A percentile compares a stretch with the other conserved stretches of the same genome.
Evolutionary conservation across 2,797 vertebrate genomes (phyloP).

Genomic region (Tympanoctomys barrerae): DNA sequence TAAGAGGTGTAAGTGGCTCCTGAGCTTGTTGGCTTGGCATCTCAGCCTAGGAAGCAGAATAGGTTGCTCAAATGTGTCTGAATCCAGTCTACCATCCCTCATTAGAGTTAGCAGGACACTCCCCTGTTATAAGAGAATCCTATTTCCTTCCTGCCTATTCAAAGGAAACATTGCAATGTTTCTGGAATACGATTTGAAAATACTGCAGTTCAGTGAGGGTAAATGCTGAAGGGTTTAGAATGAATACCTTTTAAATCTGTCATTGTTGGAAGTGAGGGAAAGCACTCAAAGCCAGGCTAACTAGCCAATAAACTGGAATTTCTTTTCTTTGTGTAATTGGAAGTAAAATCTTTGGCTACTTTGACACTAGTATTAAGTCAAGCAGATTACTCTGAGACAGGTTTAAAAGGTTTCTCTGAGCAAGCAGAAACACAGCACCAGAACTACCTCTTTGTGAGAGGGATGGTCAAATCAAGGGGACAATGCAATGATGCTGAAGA

Average conservation of each 20-base stretch:
- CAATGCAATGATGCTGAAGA: not conserved
- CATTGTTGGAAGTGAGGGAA: not conserved
- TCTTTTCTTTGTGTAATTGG: not conserved
- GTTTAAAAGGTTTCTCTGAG: not conserved
- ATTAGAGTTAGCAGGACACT: not conserved
- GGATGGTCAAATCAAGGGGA: not conserved
- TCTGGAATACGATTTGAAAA: not conserved
- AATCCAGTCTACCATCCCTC: not conserved
- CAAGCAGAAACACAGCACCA: not conserved
- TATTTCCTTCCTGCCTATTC: not conserved
- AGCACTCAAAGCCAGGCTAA: not conserved
- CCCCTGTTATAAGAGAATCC: not conserved
- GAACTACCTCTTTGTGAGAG: not conserved
- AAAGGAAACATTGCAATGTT: not conserved
- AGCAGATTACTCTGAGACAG: not conserved
- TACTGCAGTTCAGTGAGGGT: not conserved
- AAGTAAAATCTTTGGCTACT: constrained; percentile 7
- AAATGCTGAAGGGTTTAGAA: constrained; percentile 3
- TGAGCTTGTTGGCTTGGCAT: not conserved
- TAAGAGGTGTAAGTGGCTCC: not conserved
- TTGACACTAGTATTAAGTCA: not conserved
- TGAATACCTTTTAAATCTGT: not conserved
- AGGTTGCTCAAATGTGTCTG: not conserved
- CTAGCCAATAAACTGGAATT: not conserved
- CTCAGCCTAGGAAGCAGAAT: not conserved